Percentiles rank a stretch among this genome's conserved stretches.
Conservation (phyloP, 1,140 invertebrate genomes). For the Zaprionus vittiger region DNA sequence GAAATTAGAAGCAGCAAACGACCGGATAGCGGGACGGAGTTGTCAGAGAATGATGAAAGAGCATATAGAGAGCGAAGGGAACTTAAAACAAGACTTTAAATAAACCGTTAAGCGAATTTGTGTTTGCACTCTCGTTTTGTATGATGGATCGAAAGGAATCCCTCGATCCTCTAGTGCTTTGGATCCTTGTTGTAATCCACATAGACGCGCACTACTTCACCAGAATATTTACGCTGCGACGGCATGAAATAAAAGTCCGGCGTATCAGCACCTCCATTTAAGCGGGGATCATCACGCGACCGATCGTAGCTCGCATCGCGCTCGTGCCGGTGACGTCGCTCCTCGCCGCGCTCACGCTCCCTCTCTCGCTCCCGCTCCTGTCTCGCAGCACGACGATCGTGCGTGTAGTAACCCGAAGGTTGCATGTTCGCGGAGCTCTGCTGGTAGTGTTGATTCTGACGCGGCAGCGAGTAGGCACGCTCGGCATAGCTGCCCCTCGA, state of each 20-base stretch:
- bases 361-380: slow-evolving; percentile 48
- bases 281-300: slow-evolving; percentile 75
- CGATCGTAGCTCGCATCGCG: slow-evolving; percentile 64
- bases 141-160: neutral
- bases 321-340: slow-evolving; percentile 66
- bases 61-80: slow-evolving; percentile 8
- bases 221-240: slow-evolving; percentile 95
- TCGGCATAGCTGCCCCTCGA: slow-evolving; percentile 84
- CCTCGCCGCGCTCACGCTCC: slow-evolving; percentile 52
- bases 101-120: slow-evolving; percentile 40
- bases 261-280: slow-evolving; percentile 85
- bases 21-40: slow-evolving; percentile 34
- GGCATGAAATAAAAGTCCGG: slow-evolving; percentile 98
- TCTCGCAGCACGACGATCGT: slow-evolving; percentile 70
- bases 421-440: slow-evolving; percentile 76
- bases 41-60: slow-evolving; percentile 3
- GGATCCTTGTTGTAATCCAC: slow-evolving; percentile 91
- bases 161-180: slow-evolving; percentile 72
- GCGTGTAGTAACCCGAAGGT: slow-evolving; percentile 85
- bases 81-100: slow-evolving; percentile 63
- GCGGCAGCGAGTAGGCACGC: slow-evolving; percentile 78
- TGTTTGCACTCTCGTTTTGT: slow-evolving; percentile 36
- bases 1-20: slow-evolving; percentile 55
- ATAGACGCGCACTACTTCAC: slow-evolving; percentile 95
- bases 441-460: slow-evolving; percentile 77